Evolutionary conservation across 2,888 invertebrate species (phyloP).

Genomic region (Crioceris asparagi): DNA sequence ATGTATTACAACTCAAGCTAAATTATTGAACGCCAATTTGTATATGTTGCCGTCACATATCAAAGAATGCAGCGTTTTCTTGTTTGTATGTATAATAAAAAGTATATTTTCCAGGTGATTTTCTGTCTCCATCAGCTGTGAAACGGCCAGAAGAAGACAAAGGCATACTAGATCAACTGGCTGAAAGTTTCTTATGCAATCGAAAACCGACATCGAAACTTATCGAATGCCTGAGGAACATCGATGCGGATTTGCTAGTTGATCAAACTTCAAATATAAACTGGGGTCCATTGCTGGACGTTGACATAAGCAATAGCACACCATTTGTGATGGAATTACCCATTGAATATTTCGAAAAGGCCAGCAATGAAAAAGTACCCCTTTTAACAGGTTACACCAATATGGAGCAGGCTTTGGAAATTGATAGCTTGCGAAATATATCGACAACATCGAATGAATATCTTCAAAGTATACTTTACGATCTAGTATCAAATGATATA

Average conservation of each 20-base stretch:
- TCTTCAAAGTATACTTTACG: constrained; percentile 44
- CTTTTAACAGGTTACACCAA: constrained; percentile 61
- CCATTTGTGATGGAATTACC: constrained; percentile 60
- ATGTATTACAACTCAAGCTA: too few species aligned
- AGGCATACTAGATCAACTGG: constrained; percentile 51
- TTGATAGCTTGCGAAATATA: constrained; percentile 45
- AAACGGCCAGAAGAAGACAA: constrained; percentile 52
- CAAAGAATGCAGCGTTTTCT: too few species aligned
- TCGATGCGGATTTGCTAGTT: constrained; percentile 49
- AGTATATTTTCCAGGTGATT: constrained; percentile 25
- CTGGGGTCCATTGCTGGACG: constrained; percentile 70
- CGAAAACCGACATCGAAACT: constrained; percentile 55
- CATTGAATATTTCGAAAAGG: constrained; percentile 48
- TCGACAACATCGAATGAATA: constrained; percentile 42
- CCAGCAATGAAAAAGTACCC: constrained; percentile 56
- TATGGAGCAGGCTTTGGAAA: constrained; percentile 66
- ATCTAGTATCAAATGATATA: constrained; percentile 52
- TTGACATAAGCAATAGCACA: constrained; percentile 52
- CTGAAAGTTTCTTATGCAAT: constrained; percentile 56
- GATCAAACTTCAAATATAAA: constrained; percentile 44
- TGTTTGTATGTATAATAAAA: too few species aligned
- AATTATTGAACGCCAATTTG: too few species aligned
- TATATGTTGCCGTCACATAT: too few species aligned
- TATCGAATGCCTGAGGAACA: constrained; percentile 57
- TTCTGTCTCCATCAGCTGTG: constrained; percentile 51